Conservation (phyloP, 2,113 vertebrate genomes). For the Aptenodytes patagonicus region DNA sequence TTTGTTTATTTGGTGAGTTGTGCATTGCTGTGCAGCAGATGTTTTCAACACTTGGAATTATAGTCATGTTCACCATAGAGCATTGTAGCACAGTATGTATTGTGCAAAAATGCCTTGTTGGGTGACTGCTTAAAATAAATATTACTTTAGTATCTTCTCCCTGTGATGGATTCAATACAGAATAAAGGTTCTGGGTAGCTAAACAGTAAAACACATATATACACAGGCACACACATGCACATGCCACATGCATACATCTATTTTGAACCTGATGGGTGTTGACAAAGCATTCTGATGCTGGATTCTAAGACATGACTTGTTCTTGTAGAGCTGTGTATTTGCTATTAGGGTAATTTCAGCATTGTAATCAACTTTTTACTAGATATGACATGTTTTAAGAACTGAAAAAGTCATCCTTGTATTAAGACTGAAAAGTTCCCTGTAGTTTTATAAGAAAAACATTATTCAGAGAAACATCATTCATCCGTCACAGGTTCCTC, state of each 20-base stretch:
- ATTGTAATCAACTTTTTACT: background rate
- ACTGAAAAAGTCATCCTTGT: background rate
- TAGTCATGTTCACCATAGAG: background rate
- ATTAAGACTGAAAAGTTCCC: background rate
- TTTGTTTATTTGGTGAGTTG: background rate
- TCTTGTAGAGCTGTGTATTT: background rate
- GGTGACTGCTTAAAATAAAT: background rate
- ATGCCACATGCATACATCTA: background rate
- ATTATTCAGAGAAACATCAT: background rate
- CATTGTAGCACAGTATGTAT: background rate
- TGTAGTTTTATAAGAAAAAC: background rate
- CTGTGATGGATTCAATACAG: background rate
- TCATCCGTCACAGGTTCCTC: background rate
- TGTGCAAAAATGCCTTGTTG: background rate
- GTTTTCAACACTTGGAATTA: background rate
- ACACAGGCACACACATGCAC: accelerated
- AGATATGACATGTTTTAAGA: background rate
- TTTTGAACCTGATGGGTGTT: background rate
- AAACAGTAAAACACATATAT: background rate
- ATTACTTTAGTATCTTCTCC: background rate
- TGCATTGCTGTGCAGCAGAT: background rate
- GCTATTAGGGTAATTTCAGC: background rate
- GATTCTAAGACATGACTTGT: background rate
- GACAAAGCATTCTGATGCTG: background rate
- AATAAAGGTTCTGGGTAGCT: background rate